Evolutionary conservation across 2,113 vertebrate genomes (phyloP).

Genomic region (Rhabdomys dilectus): DNA sequence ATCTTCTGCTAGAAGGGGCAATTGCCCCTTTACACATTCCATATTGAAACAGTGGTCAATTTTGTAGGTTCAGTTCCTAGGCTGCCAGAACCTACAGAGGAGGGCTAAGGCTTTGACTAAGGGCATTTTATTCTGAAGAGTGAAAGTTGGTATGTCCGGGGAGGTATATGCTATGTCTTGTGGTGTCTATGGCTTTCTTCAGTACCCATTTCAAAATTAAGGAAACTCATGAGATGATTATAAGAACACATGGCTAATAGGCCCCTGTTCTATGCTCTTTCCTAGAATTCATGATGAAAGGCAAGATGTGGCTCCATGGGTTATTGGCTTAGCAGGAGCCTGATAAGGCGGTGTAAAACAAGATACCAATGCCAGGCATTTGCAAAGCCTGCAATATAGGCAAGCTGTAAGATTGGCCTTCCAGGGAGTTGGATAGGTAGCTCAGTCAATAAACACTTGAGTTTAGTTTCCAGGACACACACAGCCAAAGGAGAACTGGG

Average conservation of each 20-base stretch:
- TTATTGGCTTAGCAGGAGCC: background rate
- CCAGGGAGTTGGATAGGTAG: background rate
- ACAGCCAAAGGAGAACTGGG: background rate
- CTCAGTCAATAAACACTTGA: background rate
- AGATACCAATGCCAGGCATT: background rate
- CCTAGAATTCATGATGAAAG: background rate
- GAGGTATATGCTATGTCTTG: background rate
- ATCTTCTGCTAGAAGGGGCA: too few species aligned
- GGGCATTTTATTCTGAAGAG: background rate
- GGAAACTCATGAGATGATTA: background rate
- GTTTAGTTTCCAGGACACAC: background rate
- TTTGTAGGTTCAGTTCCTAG: background rate
- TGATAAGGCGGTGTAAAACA: background rate
- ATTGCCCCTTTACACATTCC: too few species aligned
- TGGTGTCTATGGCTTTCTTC: background rate
- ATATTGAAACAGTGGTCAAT: background rate
- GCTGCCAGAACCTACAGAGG: background rate
- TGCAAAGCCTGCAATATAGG: background rate
- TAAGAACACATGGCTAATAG: background rate
- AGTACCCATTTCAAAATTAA: background rate
- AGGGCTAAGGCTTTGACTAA: background rate
- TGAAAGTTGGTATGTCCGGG: background rate
- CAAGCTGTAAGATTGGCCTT: background rate
- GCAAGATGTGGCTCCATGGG: rapidly evolving
- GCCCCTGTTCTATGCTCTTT: rapidly evolving